Evolutionary conservation across 2,113 vertebrate genomes (phyloP).

Genomic region (Ciconia stormi): DNA sequence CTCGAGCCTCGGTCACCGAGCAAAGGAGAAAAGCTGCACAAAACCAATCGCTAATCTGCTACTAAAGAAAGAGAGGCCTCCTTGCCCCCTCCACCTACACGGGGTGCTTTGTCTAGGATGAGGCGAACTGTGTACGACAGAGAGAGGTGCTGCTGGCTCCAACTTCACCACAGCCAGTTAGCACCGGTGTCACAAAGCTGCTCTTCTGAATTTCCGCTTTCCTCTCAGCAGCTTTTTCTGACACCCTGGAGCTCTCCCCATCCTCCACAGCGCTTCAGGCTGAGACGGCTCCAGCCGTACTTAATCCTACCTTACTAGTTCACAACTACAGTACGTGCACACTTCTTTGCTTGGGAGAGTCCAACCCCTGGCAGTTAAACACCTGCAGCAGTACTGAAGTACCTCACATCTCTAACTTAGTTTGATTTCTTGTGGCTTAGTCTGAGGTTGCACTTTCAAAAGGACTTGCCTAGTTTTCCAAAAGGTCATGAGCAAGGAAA

Average conservation of each 20-base stretch:
- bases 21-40: background rate
- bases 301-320: background rate
- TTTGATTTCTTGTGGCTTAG: background rate
- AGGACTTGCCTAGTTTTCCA: background rate
- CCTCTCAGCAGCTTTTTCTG: background rate
- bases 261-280: background rate
- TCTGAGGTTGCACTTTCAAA: background rate
- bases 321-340: rapidly evolving
- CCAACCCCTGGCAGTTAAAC: background rate
- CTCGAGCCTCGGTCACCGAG: rapidly evolving
- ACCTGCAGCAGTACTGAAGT: background rate
- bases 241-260: background rate
- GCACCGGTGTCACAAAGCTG: background rate
- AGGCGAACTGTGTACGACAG: background rate
- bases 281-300: background rate
- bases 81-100: rapidly evolving
- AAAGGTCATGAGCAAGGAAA: background rate
- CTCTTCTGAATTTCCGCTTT: background rate
- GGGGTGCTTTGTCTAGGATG: background rate
- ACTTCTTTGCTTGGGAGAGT: rapidly evolving
- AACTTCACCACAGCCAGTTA: rapidly evolving
- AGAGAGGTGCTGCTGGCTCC: background rate
- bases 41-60: background rate
- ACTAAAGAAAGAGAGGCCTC: background rate
- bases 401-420: background rate